phyloP scores from a whole-genome alignment of 2,888 invertebrate species.

The Euclidia mi region DNA sequence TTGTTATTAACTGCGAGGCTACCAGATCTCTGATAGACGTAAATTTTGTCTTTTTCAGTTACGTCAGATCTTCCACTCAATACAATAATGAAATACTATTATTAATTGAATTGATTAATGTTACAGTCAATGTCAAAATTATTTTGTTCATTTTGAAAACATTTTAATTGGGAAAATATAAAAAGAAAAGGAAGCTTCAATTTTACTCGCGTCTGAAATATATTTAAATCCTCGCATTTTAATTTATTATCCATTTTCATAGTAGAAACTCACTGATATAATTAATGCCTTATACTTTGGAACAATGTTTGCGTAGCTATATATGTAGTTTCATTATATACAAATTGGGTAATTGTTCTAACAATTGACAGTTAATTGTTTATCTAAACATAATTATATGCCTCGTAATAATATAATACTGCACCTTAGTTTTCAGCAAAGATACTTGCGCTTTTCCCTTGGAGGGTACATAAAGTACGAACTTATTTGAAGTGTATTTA shows the following conservation, averaged over 20 bases:
- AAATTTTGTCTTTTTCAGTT: too few relatives aligned
- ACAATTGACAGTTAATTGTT: conserved; percentile 77
- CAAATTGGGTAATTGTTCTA: conserved; percentile 63
- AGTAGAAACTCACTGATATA: conserved; percentile 25
- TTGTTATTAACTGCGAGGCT: too few relatives aligned
- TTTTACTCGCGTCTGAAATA: too few relatives aligned
- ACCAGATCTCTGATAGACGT: too few relatives aligned
- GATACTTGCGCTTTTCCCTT: conserved; percentile 23
- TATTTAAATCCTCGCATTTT: too few relatives aligned
- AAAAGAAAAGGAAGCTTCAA: too few relatives aligned
- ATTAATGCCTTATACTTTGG: conserved; percentile 34
- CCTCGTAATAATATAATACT: conserved; percentile 63
- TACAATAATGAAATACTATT: too few relatives aligned
- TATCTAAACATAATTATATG: conserved; percentile 44
- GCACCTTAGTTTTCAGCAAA: conserved; percentile 51
- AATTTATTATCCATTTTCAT: conserved; percentile 2
- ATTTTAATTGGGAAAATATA: too few relatives aligned
- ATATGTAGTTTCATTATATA: conserved; percentile 54
- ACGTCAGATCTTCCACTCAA: too few relatives aligned
- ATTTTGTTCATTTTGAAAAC: too few relatives aligned
- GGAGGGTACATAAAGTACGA: conserved; percentile 9
- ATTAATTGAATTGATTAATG: too few relatives aligned
- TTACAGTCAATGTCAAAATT: too few relatives aligned
- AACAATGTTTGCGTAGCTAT: conserved; percentile 44
- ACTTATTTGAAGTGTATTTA: background rate